A percentile compares a stretch with the other conserved stretches of the same genome.
Evolutionary conservation across 2,797 vertebrate species (phyloP).

Genomic region (Sarcoramphus papa): DNA sequence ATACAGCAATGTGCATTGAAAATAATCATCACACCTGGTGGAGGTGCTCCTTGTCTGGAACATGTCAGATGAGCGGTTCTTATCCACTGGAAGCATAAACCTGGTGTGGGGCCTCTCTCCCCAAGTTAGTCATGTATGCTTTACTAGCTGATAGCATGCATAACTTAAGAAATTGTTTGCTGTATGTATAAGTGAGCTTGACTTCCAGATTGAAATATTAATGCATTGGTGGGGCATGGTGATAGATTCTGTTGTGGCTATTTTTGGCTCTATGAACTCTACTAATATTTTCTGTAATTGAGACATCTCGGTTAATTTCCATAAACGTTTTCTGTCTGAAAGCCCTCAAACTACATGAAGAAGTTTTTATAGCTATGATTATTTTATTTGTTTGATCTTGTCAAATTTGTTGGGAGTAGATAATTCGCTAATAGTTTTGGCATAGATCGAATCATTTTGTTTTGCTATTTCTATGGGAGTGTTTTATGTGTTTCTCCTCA

Average conservation of each 20-base stretch:
- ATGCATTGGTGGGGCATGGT: neutral
- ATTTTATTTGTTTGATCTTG: neutral
- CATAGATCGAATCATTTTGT: neutral
- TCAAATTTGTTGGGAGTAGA: neutral
- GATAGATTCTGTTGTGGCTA: neutral
- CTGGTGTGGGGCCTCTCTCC: neutral
- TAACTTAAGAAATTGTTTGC: neutral
- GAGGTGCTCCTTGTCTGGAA: neutral
- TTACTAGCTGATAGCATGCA: neutral
- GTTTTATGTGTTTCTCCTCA: neutral
- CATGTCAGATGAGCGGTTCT: neutral
- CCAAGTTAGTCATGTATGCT: neutral
- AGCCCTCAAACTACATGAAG: neutral
- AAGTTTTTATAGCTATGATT: neutral
- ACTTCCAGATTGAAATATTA: neutral
- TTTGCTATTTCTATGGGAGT: neutral
- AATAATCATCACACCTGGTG: neutral
- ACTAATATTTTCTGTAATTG: neutral
- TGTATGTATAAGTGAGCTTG: neutral
- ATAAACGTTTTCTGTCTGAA: neutral
- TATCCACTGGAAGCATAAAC: neutral
- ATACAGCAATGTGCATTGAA: neutral
- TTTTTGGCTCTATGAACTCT: neutral
- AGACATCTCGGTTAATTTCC: neutral
- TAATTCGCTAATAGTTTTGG: neutral